A percentile compares a stretch with the other conserved stretches of the same genome.
These are phyloP conservation scores for Willowsia nigromaculata DNA, from an alignment of 2,888 invertebrate species.

Conservation along the genomic window DNA sequence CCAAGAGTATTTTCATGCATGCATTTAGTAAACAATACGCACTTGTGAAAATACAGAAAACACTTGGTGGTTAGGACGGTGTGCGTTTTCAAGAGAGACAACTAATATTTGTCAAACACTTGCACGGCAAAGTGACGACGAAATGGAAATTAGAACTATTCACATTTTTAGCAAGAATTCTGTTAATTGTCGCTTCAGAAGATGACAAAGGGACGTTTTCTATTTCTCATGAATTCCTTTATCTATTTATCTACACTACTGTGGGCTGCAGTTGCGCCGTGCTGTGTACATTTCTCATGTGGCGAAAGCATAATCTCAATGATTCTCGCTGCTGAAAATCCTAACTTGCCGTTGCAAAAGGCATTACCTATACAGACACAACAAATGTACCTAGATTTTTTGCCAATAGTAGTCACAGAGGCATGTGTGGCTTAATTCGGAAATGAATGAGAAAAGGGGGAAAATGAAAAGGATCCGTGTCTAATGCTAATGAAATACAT, in stretches of 20 bases:
- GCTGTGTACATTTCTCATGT: conserved; percentile 44
- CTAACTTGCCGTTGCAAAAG: not conserved
- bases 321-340: not conserved
- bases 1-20: not conserved
- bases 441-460: conserved; percentile 14
- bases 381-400: not conserved
- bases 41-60: not conserved
- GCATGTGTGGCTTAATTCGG: not conserved
- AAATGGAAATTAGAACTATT: conserved; percentile 62
- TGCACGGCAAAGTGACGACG: conserved; percentile 58
- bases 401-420: not conserved
- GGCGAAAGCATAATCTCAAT: conserved; percentile 15
- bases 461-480: conserved; percentile 63
- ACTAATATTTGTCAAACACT: conserved; percentile 20
- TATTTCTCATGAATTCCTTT: conserved; percentile 56
- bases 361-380: no score
- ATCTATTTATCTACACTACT: not conserved
- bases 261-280: conserved; percentile 11
- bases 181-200: conserved; percentile 62
- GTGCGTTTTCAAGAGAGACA: conserved; percentile 34
- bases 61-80: not conserved
- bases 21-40: not conserved
- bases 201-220: conserved; percentile 60
- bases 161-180: conserved; percentile 39
- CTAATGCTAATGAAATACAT: conserved; percentile 68